These are phyloP conservation scores for Metopolophium dirhodum DNA, from an alignment of 1,140 invertebrate species.

Conservation along the genomic window DNA sequence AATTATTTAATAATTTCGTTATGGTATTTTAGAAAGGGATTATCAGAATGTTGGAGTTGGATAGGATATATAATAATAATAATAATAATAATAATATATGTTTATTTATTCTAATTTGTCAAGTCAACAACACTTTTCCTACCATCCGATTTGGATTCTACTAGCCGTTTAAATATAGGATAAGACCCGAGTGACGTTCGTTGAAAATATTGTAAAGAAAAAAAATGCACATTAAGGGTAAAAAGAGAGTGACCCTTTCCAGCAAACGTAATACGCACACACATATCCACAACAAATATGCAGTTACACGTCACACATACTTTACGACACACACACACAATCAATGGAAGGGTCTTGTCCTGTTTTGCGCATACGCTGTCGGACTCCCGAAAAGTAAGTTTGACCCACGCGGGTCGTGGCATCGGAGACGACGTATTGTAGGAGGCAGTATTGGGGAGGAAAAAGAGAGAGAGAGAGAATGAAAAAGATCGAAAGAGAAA, in stretches of 20 bases:
- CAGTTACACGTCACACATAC: background rate
- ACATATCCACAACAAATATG: background rate
- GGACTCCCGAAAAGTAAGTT: conserved; percentile 20
- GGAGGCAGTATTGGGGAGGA: background rate
- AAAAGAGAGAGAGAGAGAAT: background rate
- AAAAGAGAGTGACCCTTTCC: background rate
- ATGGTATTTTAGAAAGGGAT: no score
- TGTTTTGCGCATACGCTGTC: conserved; percentile 17
- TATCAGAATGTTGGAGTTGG: no score
- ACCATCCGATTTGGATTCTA: background rate
- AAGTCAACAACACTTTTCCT: no score
- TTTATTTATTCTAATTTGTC: no score
- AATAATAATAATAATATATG: no score
- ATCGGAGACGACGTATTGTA: background rate
- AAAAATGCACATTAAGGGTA: background rate
- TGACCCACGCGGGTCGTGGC: conserved; percentile 1
- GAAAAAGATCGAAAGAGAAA: background rate
- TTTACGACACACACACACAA: background rate
- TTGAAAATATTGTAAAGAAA: background rate
- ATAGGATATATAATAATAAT: background rate
- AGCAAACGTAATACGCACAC: background rate
- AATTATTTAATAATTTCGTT: no score
- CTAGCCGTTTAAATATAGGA: background rate
- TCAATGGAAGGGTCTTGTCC: background rate
- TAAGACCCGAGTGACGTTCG: background rate